Percentiles rank a stretch among this genome's conserved stretches.
Conservation (phyloP, 2,113 vertebrate genomes). For the Pipra filicauda region DNA sequence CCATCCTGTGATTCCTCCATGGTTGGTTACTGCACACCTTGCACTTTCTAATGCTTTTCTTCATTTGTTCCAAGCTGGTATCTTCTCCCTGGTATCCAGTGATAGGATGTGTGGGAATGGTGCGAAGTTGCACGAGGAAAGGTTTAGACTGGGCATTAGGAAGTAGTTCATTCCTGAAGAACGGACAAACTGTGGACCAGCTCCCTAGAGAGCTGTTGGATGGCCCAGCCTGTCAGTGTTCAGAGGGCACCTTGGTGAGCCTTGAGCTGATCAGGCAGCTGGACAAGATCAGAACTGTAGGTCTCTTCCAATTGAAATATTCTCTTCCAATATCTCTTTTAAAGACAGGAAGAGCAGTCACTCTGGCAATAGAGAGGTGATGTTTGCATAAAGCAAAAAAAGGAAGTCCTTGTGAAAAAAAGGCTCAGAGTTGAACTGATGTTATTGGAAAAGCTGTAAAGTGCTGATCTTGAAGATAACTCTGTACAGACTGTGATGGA, state of each 20-base stretch:
- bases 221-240: not conserved
- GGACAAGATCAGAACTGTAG: not conserved
- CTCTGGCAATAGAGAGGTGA: not conserved
- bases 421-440: not conserved
- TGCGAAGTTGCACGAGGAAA: not conserved
- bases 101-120: fast-evolving
- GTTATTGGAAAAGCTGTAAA: not conserved
- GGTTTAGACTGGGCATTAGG: not conserved
- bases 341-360: not conserved
- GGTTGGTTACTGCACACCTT: not conserved
- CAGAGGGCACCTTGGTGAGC: not conserved
- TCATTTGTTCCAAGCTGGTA: not conserved
- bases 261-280: not conserved
- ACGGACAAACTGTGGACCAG: not conserved
- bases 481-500: not conserved
- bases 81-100: not conserved
- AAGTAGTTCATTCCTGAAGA: not conserved
- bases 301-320: not conserved
- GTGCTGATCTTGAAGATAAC: not conserved
- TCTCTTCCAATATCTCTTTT: not conserved
- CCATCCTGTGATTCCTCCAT: not conserved
- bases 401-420: not conserved
- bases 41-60: not conserved
- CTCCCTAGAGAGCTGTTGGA: not conserved
- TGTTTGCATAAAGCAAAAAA: not conserved